phyloP scores from a whole-genome alignment of 2,113 vertebrate genomes.

The Thunnus maccoyii region DNA sequence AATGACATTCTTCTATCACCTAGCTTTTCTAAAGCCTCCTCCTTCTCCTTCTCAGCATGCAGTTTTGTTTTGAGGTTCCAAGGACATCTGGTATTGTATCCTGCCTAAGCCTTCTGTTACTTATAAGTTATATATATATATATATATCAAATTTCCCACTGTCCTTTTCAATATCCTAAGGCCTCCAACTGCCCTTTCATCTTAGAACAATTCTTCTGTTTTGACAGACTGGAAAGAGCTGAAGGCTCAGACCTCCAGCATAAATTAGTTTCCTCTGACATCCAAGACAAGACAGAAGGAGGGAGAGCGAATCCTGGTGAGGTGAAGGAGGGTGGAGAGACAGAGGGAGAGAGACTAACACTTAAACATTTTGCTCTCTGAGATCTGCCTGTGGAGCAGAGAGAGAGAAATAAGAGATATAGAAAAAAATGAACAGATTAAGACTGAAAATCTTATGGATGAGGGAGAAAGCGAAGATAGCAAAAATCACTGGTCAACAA shows the following conservation, averaged over 20 bases:
- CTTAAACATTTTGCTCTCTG: background rate
- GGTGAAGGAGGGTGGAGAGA: slow-evolving; percentile 2
- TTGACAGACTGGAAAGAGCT: slow-evolving; percentile 54
- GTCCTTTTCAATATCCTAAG: slow-evolving; percentile 25
- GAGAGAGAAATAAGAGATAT: background rate
- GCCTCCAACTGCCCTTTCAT: slow-evolving; percentile 48
- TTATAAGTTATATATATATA: slow-evolving; percentile 10
- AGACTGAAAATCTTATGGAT: background rate
- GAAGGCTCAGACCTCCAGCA: slow-evolving; percentile 52
- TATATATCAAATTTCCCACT: slow-evolving; percentile 14
- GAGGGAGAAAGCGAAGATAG: background rate
- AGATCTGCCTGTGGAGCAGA: slow-evolving; percentile 11
- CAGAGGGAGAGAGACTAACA: background rate
- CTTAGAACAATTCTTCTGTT: slow-evolving; percentile 47
- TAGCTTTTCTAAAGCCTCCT: background rate
- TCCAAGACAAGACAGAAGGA: slow-evolving; percentile 35
- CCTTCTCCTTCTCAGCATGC: no score
- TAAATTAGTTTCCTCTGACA: slow-evolving; percentile 60
- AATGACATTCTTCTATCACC: background rate
- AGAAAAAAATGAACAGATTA: background rate
- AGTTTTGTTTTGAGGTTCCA: slow-evolving; percentile 8
- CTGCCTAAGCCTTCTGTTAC: slow-evolving; percentile 9
- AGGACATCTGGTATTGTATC: slow-evolving; percentile 3
- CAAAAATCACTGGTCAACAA: no score
- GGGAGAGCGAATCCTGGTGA: slow-evolving; percentile 5